phyloP scores from a whole-genome alignment of 2,113 vertebrate species.

The Calypte anna region DNA sequence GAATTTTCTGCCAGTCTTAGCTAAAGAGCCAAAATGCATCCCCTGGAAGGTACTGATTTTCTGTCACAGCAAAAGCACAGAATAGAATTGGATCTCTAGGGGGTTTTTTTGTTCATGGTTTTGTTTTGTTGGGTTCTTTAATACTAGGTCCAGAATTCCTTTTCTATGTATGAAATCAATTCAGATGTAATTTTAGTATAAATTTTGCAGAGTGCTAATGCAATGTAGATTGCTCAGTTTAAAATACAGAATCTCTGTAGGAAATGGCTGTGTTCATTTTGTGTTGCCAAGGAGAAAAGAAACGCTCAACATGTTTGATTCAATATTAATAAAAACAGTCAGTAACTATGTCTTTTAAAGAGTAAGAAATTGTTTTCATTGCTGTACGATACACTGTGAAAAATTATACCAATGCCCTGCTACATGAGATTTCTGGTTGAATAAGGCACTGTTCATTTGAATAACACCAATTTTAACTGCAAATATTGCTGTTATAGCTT shows the following conservation, averaged over 20 bases:
- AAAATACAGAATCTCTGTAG: neutral
- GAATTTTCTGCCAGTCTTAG: neutral
- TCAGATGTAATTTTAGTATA: neutral
- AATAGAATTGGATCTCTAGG: neutral
- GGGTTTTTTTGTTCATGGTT: neutral
- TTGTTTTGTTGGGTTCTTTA: neutral
- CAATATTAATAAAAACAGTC: neutral
- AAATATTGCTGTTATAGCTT: neutral
- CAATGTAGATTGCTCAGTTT: neutral
- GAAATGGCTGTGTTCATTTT: neutral
- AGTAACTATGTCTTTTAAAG: neutral
- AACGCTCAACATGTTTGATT: neutral
- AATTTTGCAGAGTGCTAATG: neutral
- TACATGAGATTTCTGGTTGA: neutral
- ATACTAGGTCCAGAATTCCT: neutral
- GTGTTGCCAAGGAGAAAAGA: neutral
- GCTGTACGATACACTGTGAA: neutral
- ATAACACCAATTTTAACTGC: neutral
- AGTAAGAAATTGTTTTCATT: neutral
- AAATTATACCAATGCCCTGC: neutral
- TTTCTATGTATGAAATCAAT: neutral
- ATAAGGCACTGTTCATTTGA: neutral
- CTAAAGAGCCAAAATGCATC: neutral
- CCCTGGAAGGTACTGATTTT: neutral
- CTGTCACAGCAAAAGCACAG: neutral